Base-by-base conservation (phyloP, 1,140 invertebrate species). In the Portunus trituberculatus region DNA sequence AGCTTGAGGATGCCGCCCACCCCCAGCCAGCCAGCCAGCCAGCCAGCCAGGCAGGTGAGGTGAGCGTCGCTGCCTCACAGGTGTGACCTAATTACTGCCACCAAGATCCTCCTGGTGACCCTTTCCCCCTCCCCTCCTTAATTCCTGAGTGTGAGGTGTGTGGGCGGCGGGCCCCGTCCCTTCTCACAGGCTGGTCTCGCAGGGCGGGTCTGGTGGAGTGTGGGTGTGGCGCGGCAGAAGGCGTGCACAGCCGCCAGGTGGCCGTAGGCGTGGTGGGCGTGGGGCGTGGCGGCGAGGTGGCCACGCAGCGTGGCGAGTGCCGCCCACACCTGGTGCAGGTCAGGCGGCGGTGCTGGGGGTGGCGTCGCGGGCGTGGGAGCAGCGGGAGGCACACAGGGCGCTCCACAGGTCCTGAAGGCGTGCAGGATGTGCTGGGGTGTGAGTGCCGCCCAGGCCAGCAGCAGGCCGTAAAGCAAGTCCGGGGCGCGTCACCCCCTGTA, bases 391-490 rank as follows among this genome's bases (percentile, higher is more conserved):
- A 39, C 25, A n/a, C 4, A 39, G n/a, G 46, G 89, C 25, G 25
- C 25, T 0, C 29, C 52, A 7, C 90, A 91, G 12, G 52, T 31
- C 45, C 92, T 48, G 82, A 93, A 93, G 16, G 92, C 39, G 6
- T 46, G 20, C 39, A 29, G 48, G 92, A 87, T 59, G 45, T n/a
- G 20, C 6, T 25, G 14, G 20, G 92, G 29, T 20, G 46, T 29
- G 7, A 93, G 31, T 25, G 92, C 46, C 2, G 82, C 28, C 92
- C 92, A 93, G 28, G 83, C 45, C 1, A 93, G 28, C 1, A 32
- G 82, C 12, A 93, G 83, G 12, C 25, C 45, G 45, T 93, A 93
- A 4, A 93, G 84, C 1, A 86, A 46, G 48, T 93, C 92, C 6
- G 82, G 16, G 48, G n/a, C 0, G 92, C 14, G 16, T 31, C 12